A percentile compares a stretch with the other conserved stretches of the same genome.
Conservation (phyloP, 2,888 invertebrate genomes). For the Dynastes grantii region DNA sequence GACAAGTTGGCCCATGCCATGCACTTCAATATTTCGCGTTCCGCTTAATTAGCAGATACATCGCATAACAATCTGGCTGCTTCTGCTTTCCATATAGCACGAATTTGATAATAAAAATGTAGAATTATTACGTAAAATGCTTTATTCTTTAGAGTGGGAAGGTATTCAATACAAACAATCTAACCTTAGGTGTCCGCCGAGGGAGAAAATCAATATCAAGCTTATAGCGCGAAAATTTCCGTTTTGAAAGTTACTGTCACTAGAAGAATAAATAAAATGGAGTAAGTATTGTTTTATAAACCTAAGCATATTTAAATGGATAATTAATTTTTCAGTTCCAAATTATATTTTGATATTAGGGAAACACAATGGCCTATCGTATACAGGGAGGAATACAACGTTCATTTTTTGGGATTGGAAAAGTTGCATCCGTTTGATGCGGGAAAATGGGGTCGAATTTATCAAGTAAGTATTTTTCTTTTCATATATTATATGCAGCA, state of each 20-base stretch:
- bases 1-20: conserved; percentile 22
- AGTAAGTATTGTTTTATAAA: conserved; percentile 51
- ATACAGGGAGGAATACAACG: conserved; percentile 85
- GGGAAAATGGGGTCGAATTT: conserved; percentile 87
- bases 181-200: conserved; percentile 22
- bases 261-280: conserved; percentile 49
- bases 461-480: conserved; percentile 72
- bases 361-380: conserved; percentile 84
- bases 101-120: background rate
- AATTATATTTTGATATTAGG: conserved; percentile 73
- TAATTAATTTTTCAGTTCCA: conserved; percentile 52
- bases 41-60: background rate
- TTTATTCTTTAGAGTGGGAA: conserved; percentile 23
- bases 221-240: conserved; percentile 26
- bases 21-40: background rate
- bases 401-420: conserved; percentile 86
- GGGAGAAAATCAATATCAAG: conserved; percentile 35
- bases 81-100: background rate
- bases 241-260: conserved; percentile 13
- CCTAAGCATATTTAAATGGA: conserved; percentile 4
- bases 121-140: conserved; percentile 1
- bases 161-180: conserved; percentile 47
- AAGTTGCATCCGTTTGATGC: conserved; percentile 92
- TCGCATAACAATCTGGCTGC: too few species aligned
- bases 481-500: too few species aligned